Evolutionary conservation across 35 echinoderm and acorn worm genomes (phyloP), one percentile per base, ranked within the genome.

Genomic region (Eucidaris tribuloides): DNA sequence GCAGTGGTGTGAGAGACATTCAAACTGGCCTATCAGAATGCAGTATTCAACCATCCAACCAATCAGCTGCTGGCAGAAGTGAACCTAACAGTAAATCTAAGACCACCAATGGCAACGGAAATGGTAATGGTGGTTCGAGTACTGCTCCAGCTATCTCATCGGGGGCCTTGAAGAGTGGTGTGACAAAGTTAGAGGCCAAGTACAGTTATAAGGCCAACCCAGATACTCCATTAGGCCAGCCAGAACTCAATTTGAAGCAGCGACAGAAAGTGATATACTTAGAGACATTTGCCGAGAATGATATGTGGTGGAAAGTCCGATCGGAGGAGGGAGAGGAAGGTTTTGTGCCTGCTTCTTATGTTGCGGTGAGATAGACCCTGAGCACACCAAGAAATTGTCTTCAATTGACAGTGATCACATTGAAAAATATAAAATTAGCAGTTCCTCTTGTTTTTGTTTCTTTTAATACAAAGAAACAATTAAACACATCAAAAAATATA

Each of bases 181-280:
- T 36, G 15, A 81, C 32, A 7, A 4, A 22, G 27, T 34, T 90
- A 28, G 64, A 90, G 23, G 85, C 92, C 17, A 94, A 94, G 50
- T 94, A 81, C 66, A 94, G 52, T 44, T 94, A 94, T 62, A 94
- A 94, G 38, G 87, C 87, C 29, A 94, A 94, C 65, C 65, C 39
- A 5, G 7, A 81, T 2, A 89, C 82, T 77, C 92, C 92, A 22
- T 55, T 89, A 19, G 92, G 92, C 37, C 58, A 81, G 15, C 50
- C 52, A 62, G 92, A 94, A 78, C 63, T 94, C 4, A 61, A 33
- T 36, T 17, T 94, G 35, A 90, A 65, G 56, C 87, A 85, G 46
- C 87, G 86, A 5, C 87, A 94, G 49, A 58, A 78, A 46, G 25
- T 90, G 17, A 66, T 65, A 41, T 71, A 86, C 4, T 17, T 86